phyloP scores from a whole-genome alignment of 2,888 invertebrate species.

The Chydorus sphaericus region DNA sequence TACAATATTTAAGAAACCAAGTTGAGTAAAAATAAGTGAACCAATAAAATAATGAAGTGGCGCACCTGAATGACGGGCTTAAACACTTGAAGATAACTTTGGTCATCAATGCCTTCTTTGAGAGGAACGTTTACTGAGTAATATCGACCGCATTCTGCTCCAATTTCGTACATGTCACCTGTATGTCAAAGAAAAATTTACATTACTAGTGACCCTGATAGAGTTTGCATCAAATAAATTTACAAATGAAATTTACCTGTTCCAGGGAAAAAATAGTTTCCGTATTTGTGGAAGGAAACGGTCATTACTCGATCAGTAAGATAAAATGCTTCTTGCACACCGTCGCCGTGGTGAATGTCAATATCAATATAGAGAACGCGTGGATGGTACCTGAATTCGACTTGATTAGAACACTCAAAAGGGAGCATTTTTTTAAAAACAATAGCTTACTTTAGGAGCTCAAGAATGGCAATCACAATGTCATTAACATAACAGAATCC shows the following conservation, averaged over 20 bases:
- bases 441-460: constrained; percentile 50
- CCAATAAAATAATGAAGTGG: neutral
- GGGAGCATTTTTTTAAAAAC: neutral
- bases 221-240: neutral
- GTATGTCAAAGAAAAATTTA: constrained; percentile 1
- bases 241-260: constrained; percentile 42
- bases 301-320: constrained; percentile 97
- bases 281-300: constrained; percentile 97
- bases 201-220: neutral
- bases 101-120: constrained; percentile 93
- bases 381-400: constrained; percentile 61
- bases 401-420: neutral
- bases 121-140: constrained; percentile 97
- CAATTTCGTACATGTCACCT: constrained; percentile 95
- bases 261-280: constrained; percentile 94
- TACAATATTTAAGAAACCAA: too few species aligned
- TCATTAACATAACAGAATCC: constrained; percentile 99
- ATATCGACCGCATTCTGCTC: constrained; percentile 86
- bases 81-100: constrained; percentile 79
- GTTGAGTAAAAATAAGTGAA: constrained; percentile 5
- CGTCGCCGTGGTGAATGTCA: constrained; percentile 95
- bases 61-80: constrained; percentile 64
- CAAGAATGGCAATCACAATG: constrained; percentile 92
- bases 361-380: constrained; percentile 96
- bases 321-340: constrained; percentile 96